Evolutionary conservation across 2,888 invertebrate species (phyloP).

Genomic region (Apocheima hispidaria): DNA sequence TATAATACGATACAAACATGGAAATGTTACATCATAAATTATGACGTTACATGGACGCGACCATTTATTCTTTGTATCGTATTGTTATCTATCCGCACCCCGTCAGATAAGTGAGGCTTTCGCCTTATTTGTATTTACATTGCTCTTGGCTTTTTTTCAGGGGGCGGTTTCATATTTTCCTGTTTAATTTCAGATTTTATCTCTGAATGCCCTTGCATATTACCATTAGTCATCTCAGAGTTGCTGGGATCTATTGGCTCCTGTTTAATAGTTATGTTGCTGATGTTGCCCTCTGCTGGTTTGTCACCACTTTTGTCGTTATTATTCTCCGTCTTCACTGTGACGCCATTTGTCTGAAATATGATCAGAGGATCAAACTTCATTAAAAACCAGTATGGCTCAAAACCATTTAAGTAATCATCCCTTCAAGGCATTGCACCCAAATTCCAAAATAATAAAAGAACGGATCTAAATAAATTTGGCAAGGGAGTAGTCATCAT

Average conservation of each 20-base stretch:
- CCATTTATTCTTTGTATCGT: too few species aligned
- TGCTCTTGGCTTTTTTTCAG: conserved; percentile 92
- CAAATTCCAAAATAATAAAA: too few species aligned
- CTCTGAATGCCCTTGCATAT: conserved; percentile 79
- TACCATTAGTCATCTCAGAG: conserved; percentile 77
- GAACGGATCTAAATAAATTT: too few species aligned
- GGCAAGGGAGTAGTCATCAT: too few species aligned
- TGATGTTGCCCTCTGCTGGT: conserved; percentile 68
- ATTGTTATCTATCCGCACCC: too few species aligned
- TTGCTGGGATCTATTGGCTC: conserved; percentile 79
- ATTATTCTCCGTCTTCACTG: conserved; percentile 74
- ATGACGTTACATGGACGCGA: too few species aligned
- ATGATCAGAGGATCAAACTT: not conserved
- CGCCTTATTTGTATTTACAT: conserved; percentile 51
- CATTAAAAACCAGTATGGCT: not conserved
- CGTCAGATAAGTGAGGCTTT: too few species aligned
- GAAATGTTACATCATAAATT: too few species aligned
- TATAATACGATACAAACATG: too few species aligned
- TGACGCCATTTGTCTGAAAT: conserved; percentile 75
- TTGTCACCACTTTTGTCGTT: conserved; percentile 74
- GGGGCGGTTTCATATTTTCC: conserved; percentile 94
- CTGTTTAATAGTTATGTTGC: conserved; percentile 79
- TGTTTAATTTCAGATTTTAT: conserved; percentile 89
- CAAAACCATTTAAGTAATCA: too few species aligned
- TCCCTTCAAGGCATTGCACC: too few species aligned